Conservation (phyloP, 2,888 invertebrate genomes). For the Luperina nickerlii region DNA sequence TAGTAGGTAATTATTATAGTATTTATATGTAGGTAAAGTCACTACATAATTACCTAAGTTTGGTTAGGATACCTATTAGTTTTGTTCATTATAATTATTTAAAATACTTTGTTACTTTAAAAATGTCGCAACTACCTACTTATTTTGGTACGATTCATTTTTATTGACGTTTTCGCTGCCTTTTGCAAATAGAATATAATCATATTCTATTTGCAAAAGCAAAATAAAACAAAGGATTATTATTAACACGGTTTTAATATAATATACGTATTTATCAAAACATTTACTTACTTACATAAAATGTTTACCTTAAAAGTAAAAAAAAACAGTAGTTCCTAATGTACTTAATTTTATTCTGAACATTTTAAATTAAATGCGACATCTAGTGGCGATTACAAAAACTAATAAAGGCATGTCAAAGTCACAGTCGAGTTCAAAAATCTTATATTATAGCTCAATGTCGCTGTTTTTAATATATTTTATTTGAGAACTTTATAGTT, state of each 20-base stretch:
- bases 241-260: conserved; percentile 12
- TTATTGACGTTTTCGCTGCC: not conserved
- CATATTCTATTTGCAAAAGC: not conserved
- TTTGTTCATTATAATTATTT: not conserved
- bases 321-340: not conserved
- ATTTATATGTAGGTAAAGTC: too few relatives aligned
- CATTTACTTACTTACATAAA: not conserved
- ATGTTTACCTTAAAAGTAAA: not conserved
- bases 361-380: not conserved
- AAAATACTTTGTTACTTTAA: not conserved
- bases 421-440: not conserved
- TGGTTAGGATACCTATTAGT: not conserved
- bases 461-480: not conserved
- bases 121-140: not conserved
- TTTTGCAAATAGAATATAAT: too few relatives aligned
- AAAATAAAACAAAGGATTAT: conserved; percentile 5
- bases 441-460: too few relatives aligned
- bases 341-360: not conserved
- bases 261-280: not conserved
- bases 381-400: conserved; percentile 5
- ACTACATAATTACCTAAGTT: too few relatives aligned
- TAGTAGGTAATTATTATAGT: too few relatives aligned
- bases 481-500: not conserved
- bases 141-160: not conserved
- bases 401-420: conserved; percentile 1